Conservation (phyloP, 92 coral and sea anemone genomes). For the Palythoa grandis region DNA sequence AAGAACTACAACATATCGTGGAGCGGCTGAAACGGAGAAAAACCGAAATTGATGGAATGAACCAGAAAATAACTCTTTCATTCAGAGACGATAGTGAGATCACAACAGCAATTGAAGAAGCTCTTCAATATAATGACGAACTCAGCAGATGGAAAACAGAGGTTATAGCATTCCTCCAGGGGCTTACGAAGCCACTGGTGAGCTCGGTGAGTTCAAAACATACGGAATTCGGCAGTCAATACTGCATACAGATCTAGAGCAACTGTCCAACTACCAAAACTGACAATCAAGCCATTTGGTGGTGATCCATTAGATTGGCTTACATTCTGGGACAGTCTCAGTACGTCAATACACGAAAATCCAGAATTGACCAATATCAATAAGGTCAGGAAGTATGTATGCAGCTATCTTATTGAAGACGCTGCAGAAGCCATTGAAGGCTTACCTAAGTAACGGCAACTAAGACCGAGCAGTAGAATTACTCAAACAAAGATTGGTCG, state of each 20-base stretch:
- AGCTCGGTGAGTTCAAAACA: conserved; percentile 18
- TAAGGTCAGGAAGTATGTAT: too few relatives aligned
- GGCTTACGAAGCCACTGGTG: background rate
- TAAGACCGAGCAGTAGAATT: conserved; percentile 22
- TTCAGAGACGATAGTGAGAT: background rate
- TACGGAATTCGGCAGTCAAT: background rate
- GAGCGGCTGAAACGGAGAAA: conserved; percentile 4
- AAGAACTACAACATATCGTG: background rate
- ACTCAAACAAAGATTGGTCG: conserved; percentile 17
- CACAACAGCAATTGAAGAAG: background rate
- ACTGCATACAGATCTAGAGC: conserved; percentile 20
- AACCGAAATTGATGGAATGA: background rate
- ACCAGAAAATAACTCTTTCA: background rate
- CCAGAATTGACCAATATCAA: background rate
- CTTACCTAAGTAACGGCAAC: too few relatives aligned
- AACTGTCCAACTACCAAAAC: conserved; percentile 14
- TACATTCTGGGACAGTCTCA: conserved; percentile 10
- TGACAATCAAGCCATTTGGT: conserved; percentile 9
- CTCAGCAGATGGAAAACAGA: conserved; percentile 21
- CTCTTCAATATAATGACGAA: conserved; percentile 5
- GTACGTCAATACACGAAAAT: conserved; percentile 16
- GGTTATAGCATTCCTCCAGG: background rate
- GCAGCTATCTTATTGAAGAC: too few relatives aligned
- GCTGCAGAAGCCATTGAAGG: too few relatives aligned
- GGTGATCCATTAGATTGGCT: conserved; percentile 1